Base-by-base conservation (phyloP, 2,888 invertebrate species). In the Plebejus melissa region DNA sequence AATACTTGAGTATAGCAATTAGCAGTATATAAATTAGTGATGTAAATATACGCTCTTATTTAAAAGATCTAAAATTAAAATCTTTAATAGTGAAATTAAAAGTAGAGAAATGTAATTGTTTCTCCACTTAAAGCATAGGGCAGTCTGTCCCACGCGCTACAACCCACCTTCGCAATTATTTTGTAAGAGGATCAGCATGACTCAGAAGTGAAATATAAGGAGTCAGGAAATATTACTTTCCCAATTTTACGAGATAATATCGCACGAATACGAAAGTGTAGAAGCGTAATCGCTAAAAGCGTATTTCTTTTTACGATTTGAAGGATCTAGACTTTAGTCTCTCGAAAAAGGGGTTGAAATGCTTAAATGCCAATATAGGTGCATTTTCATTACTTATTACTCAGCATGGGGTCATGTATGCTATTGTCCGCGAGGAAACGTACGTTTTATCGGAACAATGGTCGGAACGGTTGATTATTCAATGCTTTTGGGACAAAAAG, bases 391-490 rank as follows among this genome's bases (percentile, higher is more conserved):
- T 76, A 77, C 76, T 76, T 77, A 75, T 77, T 75, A 69, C 74
- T 70, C 74, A 75, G 69, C 71, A 74, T 71, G 69, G 70, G 76
- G 77, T 84, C 86, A 85, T 86, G 84, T 84, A 82, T 84, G 57
- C 78, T 79, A 90, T 91, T 92, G 90, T 89, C 82, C 85, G 82
- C 85, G 87, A 84, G 85, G 85, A 90, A 90, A 90, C 86, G 85
- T 88, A 86, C 86, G 86, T 90, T 91, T 91, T 88, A 88, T 87
- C 84, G 76, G 82, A 82, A 88, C 88, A 90, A 90, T 86, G 87
- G 86, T 84, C 85, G 86, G 86, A 89, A 89, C 88, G 87, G 84
- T 88, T 86, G 87, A 89, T 92, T 92, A 90, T 92, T 90, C 88
- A 83, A 86, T 86, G 86, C 84, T 84, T 87, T 90, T 87, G 85